Evolutionary conservation across 2,797 vertebrate genomes (phyloP), one percentile per base, ranked within the genome.

Genomic region (Anguilla megastoma): DNA sequence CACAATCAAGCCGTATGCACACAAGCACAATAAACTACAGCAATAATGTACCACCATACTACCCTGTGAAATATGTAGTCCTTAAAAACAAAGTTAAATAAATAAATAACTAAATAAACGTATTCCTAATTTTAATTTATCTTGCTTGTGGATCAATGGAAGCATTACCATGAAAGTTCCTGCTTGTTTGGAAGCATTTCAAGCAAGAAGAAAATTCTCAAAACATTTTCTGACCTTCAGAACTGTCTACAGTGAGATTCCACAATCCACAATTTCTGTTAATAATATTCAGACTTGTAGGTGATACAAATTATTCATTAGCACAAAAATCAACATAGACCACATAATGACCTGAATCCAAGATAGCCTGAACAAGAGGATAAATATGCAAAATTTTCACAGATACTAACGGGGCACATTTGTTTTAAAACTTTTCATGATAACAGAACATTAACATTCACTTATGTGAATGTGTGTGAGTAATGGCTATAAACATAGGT

Each of bases 201-300:
- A 69, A 69, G 63, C 24, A 69, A 21, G 24, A 63, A 69, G 63
- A 69, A 69, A 69, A 69, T 69, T 69, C 24, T 27, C 24, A 69
- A n/a, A n/a, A 69, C n/a, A 69, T 69, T 69, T 69, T 69, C 63
- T 69, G 63, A 69, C 63, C 24, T n/a, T 69, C 63, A 69, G n/a
- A 69, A 69, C n/a, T 16, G n/a, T 27, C 63, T 69, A n/a, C 24
- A 69, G n/a, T 6, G 18, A 7, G n/a, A 69, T 27, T 69, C 63
- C 63, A 14, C 24, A 69, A 27, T 69, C 8, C 63, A n/a, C 63
- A 69, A n/a, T 69, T 69, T 27, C 63, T 27, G 8, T 27, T 27
- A 27, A n/a, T 69, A 69, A 10, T 27, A 69, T 27, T 69, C 63
- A 69, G 63, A 69, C 56, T 58, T 3, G 56, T 58, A 58, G 56